Evolutionary conservation across 2,797 vertebrate species (phyloP).

Genomic region (Malurus leucopterus): DNA sequence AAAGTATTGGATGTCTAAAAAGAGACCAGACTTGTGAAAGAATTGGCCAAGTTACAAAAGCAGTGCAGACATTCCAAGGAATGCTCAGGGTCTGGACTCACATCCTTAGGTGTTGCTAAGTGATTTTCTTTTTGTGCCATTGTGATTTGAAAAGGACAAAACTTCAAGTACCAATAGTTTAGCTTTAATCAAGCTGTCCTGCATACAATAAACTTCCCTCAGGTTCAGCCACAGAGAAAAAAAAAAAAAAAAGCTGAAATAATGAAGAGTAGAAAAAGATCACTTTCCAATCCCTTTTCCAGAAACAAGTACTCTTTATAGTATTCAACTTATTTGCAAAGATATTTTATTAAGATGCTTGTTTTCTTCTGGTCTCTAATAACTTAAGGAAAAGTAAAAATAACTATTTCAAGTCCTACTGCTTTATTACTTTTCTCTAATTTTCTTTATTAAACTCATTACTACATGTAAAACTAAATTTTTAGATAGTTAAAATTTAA

Average conservation of each 20-base stretch:
- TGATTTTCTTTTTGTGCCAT: not conserved
- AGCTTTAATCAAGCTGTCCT: not conserved
- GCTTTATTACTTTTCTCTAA: not conserved
- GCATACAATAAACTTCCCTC: not conserved
- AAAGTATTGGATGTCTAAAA: not conserved
- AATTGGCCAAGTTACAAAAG: not conserved
- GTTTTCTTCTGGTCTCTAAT: not conserved
- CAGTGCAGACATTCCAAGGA: not conserved
- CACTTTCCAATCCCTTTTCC: not conserved
- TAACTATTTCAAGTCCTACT: not conserved
- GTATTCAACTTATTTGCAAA: not conserved
- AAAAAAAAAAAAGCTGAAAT: not conserved
- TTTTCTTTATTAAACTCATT: not conserved
- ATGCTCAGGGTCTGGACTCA: not conserved
- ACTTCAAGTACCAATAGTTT: not conserved
- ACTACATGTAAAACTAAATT: not conserved
- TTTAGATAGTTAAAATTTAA: not conserved
- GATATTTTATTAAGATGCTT: not conserved
- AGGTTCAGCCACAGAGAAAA: not conserved
- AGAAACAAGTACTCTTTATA: not conserved
- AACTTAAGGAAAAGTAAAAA: not conserved
- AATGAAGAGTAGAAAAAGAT: not conserved
- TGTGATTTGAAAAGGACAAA: constrained; percentile 4
- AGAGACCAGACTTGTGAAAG: not conserved
- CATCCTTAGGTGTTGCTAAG: constrained; percentile 9